Evolutionary conservation across 2,888 invertebrate genomes (phyloP).

Genomic region (Pimpla rufipes): DNA sequence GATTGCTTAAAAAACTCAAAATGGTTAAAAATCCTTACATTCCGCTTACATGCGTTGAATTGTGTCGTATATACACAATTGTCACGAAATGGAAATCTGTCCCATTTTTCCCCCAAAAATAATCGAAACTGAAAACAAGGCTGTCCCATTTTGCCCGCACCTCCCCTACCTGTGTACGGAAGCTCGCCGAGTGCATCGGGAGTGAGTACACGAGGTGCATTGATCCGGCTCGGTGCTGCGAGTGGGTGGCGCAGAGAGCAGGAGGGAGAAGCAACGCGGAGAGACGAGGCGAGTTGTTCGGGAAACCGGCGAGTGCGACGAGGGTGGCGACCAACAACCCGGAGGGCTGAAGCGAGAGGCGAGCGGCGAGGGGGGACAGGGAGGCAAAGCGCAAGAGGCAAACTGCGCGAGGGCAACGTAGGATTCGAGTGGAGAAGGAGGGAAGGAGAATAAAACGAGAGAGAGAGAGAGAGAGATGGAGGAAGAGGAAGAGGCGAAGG

Average conservation of each 20-base stretch:
- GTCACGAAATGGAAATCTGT: no score
- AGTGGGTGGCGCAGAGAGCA: slow-evolving; percentile 63
- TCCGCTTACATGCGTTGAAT: no score
- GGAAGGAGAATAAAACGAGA: slow-evolving; percentile 31
- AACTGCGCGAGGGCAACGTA: slow-evolving; percentile 17
- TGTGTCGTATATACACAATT: no score
- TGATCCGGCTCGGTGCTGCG: slow-evolving; percentile 48
- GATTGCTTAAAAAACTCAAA: no score
- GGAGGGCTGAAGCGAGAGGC: slow-evolving; percentile 22
- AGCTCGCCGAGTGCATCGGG: slow-evolving; percentile 10
- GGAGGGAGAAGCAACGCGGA: slow-evolving; percentile 8
- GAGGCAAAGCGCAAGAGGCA: slow-evolving; percentile 47
- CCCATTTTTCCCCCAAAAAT: no score
- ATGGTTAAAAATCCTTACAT: no score
- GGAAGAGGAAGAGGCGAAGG: slow-evolving; percentile 14
- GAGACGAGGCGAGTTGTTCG: slow-evolving; percentile 28
- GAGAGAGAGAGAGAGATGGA: slow-evolving; percentile 32
- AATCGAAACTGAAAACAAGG: no score
- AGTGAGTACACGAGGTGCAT: slow-evolving; percentile 29
- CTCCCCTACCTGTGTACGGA: neutral
- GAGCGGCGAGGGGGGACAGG: slow-evolving; percentile 2
- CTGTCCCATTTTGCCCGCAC: no score
- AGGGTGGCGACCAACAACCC: slow-evolving; percentile 47
- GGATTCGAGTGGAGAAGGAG: slow-evolving; percentile 29
- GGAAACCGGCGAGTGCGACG: slow-evolving; percentile 35